Evolutionary conservation across 2,888 invertebrate genomes (phyloP).

Genomic region (Villa cingulata): DNA sequence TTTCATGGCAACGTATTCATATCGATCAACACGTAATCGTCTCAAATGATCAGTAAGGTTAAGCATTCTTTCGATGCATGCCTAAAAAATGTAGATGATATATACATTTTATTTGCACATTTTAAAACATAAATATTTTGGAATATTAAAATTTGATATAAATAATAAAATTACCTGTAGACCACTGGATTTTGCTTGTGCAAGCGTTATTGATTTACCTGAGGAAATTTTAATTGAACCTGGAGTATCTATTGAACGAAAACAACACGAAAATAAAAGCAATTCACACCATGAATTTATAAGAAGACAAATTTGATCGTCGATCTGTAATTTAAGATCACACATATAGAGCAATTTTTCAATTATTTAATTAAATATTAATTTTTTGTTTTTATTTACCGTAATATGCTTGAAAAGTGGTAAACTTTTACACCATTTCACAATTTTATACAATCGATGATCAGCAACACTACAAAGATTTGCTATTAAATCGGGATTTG

Average conservation of each 20-base stretch:
- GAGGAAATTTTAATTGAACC: slow-evolving; percentile 66
- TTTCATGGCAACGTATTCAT: slow-evolving; percentile 95
- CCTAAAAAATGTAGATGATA: slow-evolving; percentile 24
- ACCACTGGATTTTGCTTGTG: slow-evolving; percentile 34
- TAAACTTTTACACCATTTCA: slow-evolving; percentile 96
- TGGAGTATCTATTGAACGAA: slow-evolving; percentile 80
- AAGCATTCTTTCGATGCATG: slow-evolving; percentile 88
- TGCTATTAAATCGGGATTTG: slow-evolving; percentile 72
- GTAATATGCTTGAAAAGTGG: slow-evolving; percentile 94
- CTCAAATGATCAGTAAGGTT: slow-evolving; percentile 87
- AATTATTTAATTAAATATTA: no score
- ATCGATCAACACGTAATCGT: slow-evolving; percentile 78
- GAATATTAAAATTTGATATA: background rate
- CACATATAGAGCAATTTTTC: background rate
- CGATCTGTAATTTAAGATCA: slow-evolving; percentile 50
- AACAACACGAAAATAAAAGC: slow-evolving; percentile 82
- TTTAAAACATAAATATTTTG: background rate
- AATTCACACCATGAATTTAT: slow-evolving; percentile 97
- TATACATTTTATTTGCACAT: background rate
- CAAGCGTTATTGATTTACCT: slow-evolving; percentile 34
- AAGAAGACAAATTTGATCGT: slow-evolving; percentile 91
- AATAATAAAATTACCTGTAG: slow-evolving; percentile 38
- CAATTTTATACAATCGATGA: slow-evolving; percentile 89
- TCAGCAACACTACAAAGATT: slow-evolving; percentile 90
- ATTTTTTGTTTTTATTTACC: no score